Conservation (phyloP, 2,888 invertebrate genomes). For the Plemyria rubiginata region DNA sequence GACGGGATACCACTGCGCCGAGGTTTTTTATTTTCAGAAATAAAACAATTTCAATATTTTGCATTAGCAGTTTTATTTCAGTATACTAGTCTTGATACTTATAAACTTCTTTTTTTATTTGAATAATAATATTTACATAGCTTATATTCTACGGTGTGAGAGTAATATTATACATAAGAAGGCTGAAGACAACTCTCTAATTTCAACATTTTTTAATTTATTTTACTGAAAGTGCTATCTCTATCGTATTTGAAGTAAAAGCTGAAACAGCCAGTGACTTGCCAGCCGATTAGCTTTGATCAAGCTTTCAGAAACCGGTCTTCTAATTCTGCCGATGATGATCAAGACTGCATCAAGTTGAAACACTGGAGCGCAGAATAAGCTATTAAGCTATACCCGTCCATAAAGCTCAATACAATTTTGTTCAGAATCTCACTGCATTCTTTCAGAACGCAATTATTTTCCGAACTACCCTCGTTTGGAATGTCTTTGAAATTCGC, state of each 20-base stretch:
- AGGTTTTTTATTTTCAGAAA: not conserved
- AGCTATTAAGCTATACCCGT: constrained; percentile 66
- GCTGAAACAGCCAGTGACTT: no score
- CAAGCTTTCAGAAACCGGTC: no score
- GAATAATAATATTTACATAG: not conserved
- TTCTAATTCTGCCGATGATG: no score
- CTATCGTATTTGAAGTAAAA: no score
- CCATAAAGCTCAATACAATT: constrained; percentile 65
- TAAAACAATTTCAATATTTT: not conserved
- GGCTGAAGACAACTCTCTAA: no score
- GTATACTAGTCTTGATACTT: not conserved
- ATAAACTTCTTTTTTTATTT: not conserved
- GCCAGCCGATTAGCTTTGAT: no score
- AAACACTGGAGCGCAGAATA: constrained; percentile 72
- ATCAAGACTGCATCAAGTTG: constrained; percentile 61
- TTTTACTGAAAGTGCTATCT: no score
- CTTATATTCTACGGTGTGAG: not conserved
- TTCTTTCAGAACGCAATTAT: constrained; percentile 51
- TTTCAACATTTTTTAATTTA: no score
- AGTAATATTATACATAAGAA: not conserved
- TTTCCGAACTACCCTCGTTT: constrained; percentile 48
- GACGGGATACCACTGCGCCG: no score
- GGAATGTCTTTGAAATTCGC: constrained; percentile 47
- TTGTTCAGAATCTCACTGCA: constrained; percentile 67
- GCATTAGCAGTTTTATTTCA: not conserved